Conservation (phyloP, 1,140 invertebrate genomes). For the Trichogramma pretiosum region DNA sequence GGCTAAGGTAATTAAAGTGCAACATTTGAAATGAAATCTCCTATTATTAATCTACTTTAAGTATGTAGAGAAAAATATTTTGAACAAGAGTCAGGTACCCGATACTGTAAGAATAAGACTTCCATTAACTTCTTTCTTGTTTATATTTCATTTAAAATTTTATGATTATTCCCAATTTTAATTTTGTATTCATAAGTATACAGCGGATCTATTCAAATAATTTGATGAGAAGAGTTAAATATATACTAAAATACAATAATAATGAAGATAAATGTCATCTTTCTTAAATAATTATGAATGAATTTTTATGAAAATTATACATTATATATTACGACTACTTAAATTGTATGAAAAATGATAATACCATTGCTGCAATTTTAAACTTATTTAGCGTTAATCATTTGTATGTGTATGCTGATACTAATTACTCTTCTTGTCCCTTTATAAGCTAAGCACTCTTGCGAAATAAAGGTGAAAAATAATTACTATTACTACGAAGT, state of each 20-base stretch:
- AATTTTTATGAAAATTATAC: conserved; percentile 17
- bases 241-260: conserved; percentile 2
- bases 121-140: too few relatives aligned
- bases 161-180: conserved; percentile 15
- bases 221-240: conserved; percentile 15
- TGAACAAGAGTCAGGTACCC: too few relatives aligned
- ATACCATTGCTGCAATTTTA: conserved; percentile 3
- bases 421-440: conserved; percentile 11
- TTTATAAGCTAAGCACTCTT: conserved; percentile 9
- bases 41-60: not conserved
- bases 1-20: too few relatives aligned
- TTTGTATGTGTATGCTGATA: conserved; percentile 6
- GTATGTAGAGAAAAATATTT: too few relatives aligned
- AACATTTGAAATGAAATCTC: conserved; percentile 6
- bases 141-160: too few relatives aligned
- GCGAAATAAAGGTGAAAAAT: conserved; percentile 8
- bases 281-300: conserved; percentile 15
- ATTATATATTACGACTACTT: not conserved
- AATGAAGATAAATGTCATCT: conserved; percentile 12
- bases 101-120: too few relatives aligned
- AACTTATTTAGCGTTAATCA: conserved; percentile 6
- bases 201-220: conserved; percentile 14
- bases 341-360: conserved; percentile 3
- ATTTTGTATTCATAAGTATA: conserved; percentile 12
- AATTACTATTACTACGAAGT: conserved; percentile 8